phyloP scores from a whole-genome alignment of 2,113 vertebrate genomes.

The Brachirus orientalis region DNA sequence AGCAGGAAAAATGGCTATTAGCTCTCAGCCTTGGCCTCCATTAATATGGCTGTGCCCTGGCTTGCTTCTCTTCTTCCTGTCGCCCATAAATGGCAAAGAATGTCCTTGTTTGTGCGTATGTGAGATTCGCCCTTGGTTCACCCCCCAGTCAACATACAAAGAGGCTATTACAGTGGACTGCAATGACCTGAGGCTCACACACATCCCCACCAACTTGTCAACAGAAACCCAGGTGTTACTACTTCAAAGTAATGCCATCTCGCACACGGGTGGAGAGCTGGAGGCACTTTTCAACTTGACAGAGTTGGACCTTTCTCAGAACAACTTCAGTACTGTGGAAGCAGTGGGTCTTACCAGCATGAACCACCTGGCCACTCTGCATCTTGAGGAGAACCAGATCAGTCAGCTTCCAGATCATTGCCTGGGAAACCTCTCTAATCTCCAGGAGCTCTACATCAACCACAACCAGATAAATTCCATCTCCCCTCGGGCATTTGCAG shows the following conservation, averaged over 20 bases:
- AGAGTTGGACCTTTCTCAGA: conserved; percentile 96
- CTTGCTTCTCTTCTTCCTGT: conserved; percentile 76
- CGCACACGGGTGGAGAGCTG: conserved; percentile 88
- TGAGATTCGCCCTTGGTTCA: conserved; percentile 97
- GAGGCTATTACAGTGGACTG: conserved; percentile 97
- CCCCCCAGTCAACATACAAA: conserved; percentile 95
- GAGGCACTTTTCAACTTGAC: conserved; percentile 93
- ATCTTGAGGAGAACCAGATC: conserved; percentile 97
- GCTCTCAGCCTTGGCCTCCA: conserved; percentile 62
- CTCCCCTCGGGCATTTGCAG: conserved; percentile 91
- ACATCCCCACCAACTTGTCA: conserved; percentile 92
- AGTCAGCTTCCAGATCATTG: conserved; percentile 91
- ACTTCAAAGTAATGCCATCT: conserved; percentile 95
- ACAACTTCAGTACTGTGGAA: conserved; percentile 92
- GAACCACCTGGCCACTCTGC: conserved; percentile 91
- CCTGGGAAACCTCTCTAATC: conserved; percentile 89
- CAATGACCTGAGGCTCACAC: conserved; percentile 93
- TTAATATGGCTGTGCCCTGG: conserved; percentile 76
- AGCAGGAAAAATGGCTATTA: conserved; percentile 81
- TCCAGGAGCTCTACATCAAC: conserved; percentile 98
- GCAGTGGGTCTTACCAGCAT: conserved; percentile 91
- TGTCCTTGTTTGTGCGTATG: conserved; percentile 96
- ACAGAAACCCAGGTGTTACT: conserved; percentile 94
- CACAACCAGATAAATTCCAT: conserved; percentile 96
- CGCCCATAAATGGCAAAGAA: conserved; percentile 78